phyloP scores from a whole-genome alignment of 1,140 invertebrate genomes.

The Battus philenor region DNA sequence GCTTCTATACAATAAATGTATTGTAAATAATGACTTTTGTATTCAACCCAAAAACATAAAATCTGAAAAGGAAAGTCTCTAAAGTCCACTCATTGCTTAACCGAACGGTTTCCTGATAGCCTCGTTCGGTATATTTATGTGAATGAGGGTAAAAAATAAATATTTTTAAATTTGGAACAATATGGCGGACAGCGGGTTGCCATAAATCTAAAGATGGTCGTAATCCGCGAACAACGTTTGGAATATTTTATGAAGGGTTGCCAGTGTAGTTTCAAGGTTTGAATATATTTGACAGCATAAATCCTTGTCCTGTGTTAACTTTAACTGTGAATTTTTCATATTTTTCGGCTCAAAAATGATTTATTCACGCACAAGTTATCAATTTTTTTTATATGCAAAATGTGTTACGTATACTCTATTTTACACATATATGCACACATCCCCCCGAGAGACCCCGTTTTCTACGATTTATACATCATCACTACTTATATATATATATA shows the following conservation, averaged over 20 bases:
- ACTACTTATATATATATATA: no score
- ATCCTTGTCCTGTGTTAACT: constrained; percentile 15
- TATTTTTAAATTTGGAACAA: constrained; percentile 73
- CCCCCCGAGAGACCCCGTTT: no score
- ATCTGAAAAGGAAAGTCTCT: constrained; percentile 43
- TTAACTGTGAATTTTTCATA: neutral
- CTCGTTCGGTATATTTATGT: constrained; percentile 28
- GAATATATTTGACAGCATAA: constrained; percentile 32
- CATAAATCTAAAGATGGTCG: constrained; percentile 68
- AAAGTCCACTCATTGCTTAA: constrained; percentile 44
- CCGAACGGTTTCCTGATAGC: constrained; percentile 36
- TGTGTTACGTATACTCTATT: no score
- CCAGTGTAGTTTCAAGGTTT: constrained; percentile 31
- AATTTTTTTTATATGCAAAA: no score
- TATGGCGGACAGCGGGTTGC: constrained; percentile 63
- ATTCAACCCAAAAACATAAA: constrained; percentile 34
- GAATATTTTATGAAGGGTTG: constrained; percentile 65
- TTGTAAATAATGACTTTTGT: constrained; percentile 12
- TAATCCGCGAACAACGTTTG: constrained; percentile 56
- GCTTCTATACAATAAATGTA: constrained; percentile 4
- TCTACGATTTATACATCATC: no score
- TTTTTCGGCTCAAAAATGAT: neutral
- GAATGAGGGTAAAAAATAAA: constrained; percentile 54
- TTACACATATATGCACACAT: no score
- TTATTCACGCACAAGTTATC: no score